Evolutionary conservation across 1,140 invertebrate genomes (phyloP), one percentile per base, ranked within the genome.

Genomic region (Coptotermes formosanus): DNA sequence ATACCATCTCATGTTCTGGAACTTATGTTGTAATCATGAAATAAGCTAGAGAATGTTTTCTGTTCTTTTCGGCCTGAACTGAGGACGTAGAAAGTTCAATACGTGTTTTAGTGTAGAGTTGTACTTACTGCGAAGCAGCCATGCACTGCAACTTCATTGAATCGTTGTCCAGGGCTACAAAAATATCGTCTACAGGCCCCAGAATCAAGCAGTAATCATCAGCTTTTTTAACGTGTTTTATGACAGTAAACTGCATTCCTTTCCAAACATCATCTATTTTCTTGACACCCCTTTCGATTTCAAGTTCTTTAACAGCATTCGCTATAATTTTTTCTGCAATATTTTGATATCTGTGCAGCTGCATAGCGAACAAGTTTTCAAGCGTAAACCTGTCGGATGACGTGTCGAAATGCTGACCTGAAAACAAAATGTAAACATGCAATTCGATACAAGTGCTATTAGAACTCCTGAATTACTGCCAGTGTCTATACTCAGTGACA

Each of bases 291-390:
- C 95, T 95, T 90, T 98, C 97, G 88, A 98, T 98, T 38, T 94
- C 93, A 88, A 97, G 90, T 90, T 98, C 97, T 92, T 97, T 98
- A 64, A 96, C 94, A 38, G 97, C 97, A 90, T 95, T 95, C 64
- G 94, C 96, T 4, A 98, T 95, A 85, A 98, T 98, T 88, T 95
- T 94, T 89, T 97, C 95, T 32, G 94, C 95, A 21, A 96, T 95
- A 0, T 97, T 96, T 89, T 96, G 94, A 89, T 97, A 97, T 87
- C 95, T 93, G 88, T 97, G 95, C 85, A 98, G 90, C 89, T 98
- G 95, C 97, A 98, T 98, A 2, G 94, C 93, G 91, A 98, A 98
- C 93, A 98, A 95, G 89, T 97, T 97, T 87, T 96, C 95, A 85
- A 98, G 91, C 0, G 97, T 98, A 89, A 98, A 98, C 86, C 94